Conservation (phyloP, 2,797 vertebrate genomes). For the Stomatorhinus walkeri region DNA sequence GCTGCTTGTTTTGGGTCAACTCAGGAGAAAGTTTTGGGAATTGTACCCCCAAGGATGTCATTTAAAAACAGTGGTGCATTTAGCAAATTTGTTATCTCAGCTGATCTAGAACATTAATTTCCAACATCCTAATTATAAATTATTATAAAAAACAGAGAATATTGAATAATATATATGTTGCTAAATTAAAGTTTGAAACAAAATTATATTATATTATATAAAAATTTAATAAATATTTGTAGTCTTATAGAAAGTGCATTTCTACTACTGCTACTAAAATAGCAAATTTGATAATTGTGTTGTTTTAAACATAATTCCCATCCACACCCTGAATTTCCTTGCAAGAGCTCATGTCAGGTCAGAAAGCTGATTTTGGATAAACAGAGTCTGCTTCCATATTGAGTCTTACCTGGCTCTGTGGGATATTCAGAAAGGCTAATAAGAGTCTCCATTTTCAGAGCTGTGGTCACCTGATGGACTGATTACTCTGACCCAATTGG, state of each 20-base stretch:
- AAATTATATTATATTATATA: neutral
- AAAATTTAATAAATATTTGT: neutral
- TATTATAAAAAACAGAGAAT: neutral
- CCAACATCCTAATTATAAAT: neutral
- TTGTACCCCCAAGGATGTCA: neutral
- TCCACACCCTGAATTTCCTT: neutral
- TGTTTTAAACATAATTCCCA: neutral
- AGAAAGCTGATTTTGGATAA: neutral
- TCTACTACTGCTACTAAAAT: neutral
- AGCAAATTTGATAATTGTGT: neutral
- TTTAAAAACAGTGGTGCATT: neutral
- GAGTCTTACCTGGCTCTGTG: neutral
- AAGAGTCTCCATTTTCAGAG: neutral
- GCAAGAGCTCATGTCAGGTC: neutral
- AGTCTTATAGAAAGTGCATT: neutral
- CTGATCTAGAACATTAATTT: neutral
- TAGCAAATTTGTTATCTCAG: neutral
- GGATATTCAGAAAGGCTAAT: neutral
- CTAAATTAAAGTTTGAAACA: neutral
- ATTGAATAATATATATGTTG: neutral
- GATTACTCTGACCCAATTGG: neutral
- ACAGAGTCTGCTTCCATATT: neutral
- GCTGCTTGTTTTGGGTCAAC: neutral
- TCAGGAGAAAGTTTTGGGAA: neutral
- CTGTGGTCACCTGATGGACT: neutral